A percentile compares a stretch with the other conserved stretches of the same genome.
phyloP scores from a whole-genome alignment of 2,888 invertebrate species.

The Pristionchus maxplancki region DNA sequence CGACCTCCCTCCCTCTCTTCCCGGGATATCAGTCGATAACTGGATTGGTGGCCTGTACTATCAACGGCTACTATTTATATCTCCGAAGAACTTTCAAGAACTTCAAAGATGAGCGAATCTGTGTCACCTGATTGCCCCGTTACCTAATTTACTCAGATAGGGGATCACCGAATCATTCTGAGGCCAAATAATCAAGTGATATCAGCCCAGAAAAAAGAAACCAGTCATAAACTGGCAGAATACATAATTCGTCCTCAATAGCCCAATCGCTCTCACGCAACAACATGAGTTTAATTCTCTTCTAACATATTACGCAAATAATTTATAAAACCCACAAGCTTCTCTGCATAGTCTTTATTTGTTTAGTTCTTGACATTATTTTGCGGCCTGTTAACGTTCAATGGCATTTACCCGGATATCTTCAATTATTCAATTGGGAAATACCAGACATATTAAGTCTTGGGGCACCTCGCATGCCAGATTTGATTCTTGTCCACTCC shows the following conservation, averaged over 20 bases:
- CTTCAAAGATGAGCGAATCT: constrained; percentile 24
- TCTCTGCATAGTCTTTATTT: too few relatives aligned
- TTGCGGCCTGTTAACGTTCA: too few relatives aligned
- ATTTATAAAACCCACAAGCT: too few relatives aligned
- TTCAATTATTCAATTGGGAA: too few relatives aligned
- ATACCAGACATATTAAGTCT: background rate
- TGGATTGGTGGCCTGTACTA: background rate
- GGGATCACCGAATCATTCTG: background rate
- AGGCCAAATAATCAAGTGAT: background rate
- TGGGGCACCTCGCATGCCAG: background rate
- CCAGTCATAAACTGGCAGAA: background rate
- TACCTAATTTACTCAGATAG: background rate
- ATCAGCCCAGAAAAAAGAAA: background rate
- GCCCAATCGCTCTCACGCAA: too few relatives aligned
- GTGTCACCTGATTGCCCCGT: constrained; percentile 10
- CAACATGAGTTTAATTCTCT: too few relatives aligned
- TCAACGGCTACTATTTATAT: background rate
- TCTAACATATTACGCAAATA: too few relatives aligned
- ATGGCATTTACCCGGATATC: too few relatives aligned
- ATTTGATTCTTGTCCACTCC: background rate
- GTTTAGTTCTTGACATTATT: too few relatives aligned
- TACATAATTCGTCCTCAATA: background rate
- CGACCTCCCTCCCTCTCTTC: background rate
- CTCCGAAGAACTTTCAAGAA: background rate
- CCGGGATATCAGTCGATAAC: constrained; percentile 21